Conservation (phyloP, 2,113 vertebrate genomes). For the Pavo muticus region DNA sequence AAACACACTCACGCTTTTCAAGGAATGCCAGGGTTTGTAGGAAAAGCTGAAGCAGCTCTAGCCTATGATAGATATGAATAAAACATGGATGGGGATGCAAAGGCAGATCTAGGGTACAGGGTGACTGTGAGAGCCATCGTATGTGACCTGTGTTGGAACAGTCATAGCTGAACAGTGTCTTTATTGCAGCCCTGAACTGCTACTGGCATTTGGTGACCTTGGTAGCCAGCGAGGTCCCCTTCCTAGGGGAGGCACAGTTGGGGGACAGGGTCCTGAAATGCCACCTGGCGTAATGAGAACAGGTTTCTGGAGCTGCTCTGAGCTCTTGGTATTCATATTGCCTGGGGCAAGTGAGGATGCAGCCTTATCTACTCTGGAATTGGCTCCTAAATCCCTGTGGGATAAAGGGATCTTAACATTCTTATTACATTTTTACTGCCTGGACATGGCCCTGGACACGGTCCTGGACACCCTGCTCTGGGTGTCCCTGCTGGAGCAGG, state of each 20-base stretch:
- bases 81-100: not conserved
- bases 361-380: not conserved
- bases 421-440: not conserved
- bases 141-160: not conserved
- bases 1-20: not conserved
- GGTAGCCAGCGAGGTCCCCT: not conserved
- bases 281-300: not conserved
- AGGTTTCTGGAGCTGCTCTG: not conserved
- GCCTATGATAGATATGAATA: fast-evolving
- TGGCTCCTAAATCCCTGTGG: not conserved
- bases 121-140: not conserved
- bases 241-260: not conserved
- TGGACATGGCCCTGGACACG: not conserved
- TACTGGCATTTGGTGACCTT: not conserved
- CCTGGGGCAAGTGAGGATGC: not conserved
- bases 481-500: not conserved
- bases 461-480: not conserved
- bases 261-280: not conserved
- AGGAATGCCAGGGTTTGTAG: not conserved
- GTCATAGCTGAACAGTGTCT: not conserved
- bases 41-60: not conserved
- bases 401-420: not conserved
- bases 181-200: not conserved
- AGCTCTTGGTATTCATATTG: not conserved
- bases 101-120: not conserved